Percentiles rank a stretch among this genome's conserved stretches.
phyloP scores from a whole-genome alignment of 2,888 invertebrate species.

The Monopis laevigella region DNA sequence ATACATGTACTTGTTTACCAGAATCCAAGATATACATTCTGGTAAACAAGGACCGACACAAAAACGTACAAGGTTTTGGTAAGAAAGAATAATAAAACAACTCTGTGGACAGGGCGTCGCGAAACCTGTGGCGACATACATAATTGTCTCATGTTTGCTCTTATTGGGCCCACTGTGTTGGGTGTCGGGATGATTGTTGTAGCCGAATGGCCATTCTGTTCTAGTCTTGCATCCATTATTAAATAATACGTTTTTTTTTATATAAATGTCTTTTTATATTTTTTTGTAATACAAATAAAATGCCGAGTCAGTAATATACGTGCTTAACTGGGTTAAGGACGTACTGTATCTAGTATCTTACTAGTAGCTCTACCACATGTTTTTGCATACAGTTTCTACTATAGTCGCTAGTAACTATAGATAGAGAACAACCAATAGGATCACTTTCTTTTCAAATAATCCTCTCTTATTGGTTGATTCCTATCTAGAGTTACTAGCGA shows the following conservation, averaged over 20 bases:
- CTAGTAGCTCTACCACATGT: too few species aligned
- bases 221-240: slow-evolving; percentile 22
- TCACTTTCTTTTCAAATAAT: too few species aligned
- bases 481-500: too few species aligned
- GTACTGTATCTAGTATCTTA: too few species aligned
- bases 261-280: too few species aligned
- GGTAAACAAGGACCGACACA: slow-evolving; percentile 7
- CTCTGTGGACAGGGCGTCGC: slow-evolving; percentile 18
- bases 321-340: too few species aligned
- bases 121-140: slow-evolving; percentile 28
- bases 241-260: background rate
- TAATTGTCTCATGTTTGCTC: slow-evolving; percentile 33
- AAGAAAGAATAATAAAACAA: background rate
- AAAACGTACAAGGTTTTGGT: background rate
- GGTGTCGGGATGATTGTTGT: slow-evolving; percentile 31
- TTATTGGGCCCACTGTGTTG: slow-evolving; percentile 27
- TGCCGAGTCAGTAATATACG: too few species aligned
- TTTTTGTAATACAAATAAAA: too few species aligned
- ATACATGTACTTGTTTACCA: slow-evolving; percentile 4
- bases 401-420: too few species aligned
- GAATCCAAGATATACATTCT: slow-evolving; percentile 1
- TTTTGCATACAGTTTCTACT: too few species aligned
- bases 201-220: slow-evolving; percentile 24
- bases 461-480: too few species aligned
- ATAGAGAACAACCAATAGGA: too few species aligned